Conservation (phyloP, 2,113 vertebrate genomes). For the Amphiprion ocellaris region DNA sequence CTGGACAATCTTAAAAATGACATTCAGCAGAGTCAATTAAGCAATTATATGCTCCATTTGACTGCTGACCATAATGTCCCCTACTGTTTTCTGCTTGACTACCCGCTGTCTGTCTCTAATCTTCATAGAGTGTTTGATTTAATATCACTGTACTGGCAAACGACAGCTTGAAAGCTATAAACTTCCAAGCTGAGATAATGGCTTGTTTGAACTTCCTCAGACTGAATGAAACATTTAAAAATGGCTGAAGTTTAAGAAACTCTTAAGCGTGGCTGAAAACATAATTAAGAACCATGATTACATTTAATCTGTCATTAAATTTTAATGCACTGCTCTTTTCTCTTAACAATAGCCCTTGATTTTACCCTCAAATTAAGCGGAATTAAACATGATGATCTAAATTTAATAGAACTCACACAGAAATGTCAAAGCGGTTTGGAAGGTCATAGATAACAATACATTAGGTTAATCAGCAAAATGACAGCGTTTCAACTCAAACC, state of each 20-base stretch:
- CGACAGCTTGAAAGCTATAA: slow-evolving; percentile 22
- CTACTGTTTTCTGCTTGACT: slow-evolving; percentile 57
- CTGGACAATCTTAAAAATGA: slow-evolving; percentile 41
- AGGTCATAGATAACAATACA: background rate
- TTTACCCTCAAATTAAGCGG: slow-evolving; percentile 10
- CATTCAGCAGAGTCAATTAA: slow-evolving; percentile 68
- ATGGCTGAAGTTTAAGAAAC: background rate
- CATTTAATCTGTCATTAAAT: background rate
- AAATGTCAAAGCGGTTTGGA: background rate
- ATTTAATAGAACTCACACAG: background rate
- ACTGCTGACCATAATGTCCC: slow-evolving; percentile 53
- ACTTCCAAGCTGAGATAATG: slow-evolving; percentile 29
- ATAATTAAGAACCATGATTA: slow-evolving; percentile 13
- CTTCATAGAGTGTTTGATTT: slow-evolving; percentile 55
- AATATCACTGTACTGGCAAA: slow-evolving; percentile 33
- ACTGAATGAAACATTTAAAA: slow-evolving; percentile 25
- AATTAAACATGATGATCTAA: slow-evolving; percentile 9
- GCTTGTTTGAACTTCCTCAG: slow-evolving; percentile 23
- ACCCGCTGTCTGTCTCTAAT: slow-evolving; percentile 30
- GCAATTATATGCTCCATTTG: slow-evolving; percentile 68
- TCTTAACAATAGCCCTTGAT: slow-evolving; percentile 11
- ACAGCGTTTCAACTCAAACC: background rate
- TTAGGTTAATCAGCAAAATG: background rate
- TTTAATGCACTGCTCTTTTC: slow-evolving; percentile 22
- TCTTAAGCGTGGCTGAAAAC: slow-evolving; percentile 9